A percentile compares a stretch with the other conserved stretches of the same genome.
Evolutionary conservation across 2,797 vertebrate genomes (phyloP).

Genomic region (Rhinichthys osculus): DNA sequence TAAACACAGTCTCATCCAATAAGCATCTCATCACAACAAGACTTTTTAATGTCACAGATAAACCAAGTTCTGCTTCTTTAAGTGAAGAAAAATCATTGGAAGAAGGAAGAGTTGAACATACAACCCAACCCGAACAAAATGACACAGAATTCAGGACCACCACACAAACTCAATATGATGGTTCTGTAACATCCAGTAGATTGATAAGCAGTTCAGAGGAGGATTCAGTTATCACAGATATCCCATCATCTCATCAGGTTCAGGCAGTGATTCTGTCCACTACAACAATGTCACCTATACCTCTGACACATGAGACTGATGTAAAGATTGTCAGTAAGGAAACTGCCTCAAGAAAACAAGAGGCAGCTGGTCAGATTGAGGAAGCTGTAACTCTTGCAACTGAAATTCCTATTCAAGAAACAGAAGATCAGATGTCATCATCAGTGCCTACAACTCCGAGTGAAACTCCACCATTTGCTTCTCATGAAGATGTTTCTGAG

Average conservation of each 20-base stretch:
- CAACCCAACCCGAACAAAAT: background rate
- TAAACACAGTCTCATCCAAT: background rate
- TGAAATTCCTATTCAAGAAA: conserved; percentile 47
- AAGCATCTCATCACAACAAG: background rate
- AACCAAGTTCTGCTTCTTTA: background rate
- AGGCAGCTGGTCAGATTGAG: conserved; percentile 37
- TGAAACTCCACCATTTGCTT: conserved; percentile 40
- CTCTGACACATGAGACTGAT: conserved; percentile 33
- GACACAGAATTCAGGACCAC: background rate
- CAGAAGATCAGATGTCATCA: conserved; percentile 48
- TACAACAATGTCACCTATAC: conserved; percentile 57
- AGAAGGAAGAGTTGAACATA: conserved; percentile 11
- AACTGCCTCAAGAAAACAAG: conserved; percentile 49
- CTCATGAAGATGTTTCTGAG: conserved; percentile 36
- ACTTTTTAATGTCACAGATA: conserved; percentile 22
- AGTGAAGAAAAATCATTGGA: background rate
- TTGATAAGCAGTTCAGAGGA: conserved; percentile 49
- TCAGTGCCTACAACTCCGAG: conserved; percentile 55
- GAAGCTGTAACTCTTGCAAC: conserved; percentile 50
- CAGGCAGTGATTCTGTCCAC: conserved; percentile 68
- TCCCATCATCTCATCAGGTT: conserved; percentile 63
- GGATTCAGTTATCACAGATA: background rate
- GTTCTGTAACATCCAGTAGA: conserved; percentile 28
- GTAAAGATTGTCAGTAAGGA: conserved; percentile 48
- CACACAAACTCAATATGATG: conserved; percentile 11